Base-by-base conservation (phyloP, 37 sponge, comb jelly and placozoan species). In the Hexactinellida sp. region DNA sequence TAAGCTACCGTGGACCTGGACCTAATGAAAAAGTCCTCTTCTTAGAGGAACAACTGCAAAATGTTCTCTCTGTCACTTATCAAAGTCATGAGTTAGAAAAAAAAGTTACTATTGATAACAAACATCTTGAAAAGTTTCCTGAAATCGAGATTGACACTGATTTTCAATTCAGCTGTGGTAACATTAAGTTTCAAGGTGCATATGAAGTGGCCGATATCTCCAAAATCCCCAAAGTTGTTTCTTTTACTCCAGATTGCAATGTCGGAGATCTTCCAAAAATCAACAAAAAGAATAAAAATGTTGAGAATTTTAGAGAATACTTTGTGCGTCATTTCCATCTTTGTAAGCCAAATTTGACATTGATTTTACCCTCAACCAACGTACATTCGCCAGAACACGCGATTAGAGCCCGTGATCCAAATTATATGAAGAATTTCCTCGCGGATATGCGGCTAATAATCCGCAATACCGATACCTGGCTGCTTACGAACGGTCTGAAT, bases 361-460 rank as follows among this genome's bases (percentile, higher is more conserved):
- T 63, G 32, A 28, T 63, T 23, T 23, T 63, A 21, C 76, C 76
- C 5, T 63, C 76, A 3, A 63, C 76, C 25, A 63, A 1, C 30
- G 76, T 21, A 7, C 76, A 25, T 63, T 32, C 76, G 3, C 76
- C 76, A 25, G 25, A 32, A n/a, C 3, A 63, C 34, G 76, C 76
- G 13, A 63, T 63, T 7, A 63, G 76, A 28, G 13, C 21, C 5
- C 76, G 5, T n/a, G 76, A 63, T 63, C 76, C 76, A 7, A 63
- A 63, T 63, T 63, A 63, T 63, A 63, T 63, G 76, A 63, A 63
- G 76, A 63, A 63, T 63, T 63, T 63, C 76, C 76, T 63, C 76
- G 3, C 76, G 3, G 76, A 63, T 28, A 63, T 63, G 76, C 76
- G 76, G 5, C 76, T 21, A n/a, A 63, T 63, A 63, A 63, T 63